These are phyloP conservation scores for Chrysolophus pictus DNA, from an alignment of 2,797 vertebrate species.

Conservation along the genomic window DNA sequence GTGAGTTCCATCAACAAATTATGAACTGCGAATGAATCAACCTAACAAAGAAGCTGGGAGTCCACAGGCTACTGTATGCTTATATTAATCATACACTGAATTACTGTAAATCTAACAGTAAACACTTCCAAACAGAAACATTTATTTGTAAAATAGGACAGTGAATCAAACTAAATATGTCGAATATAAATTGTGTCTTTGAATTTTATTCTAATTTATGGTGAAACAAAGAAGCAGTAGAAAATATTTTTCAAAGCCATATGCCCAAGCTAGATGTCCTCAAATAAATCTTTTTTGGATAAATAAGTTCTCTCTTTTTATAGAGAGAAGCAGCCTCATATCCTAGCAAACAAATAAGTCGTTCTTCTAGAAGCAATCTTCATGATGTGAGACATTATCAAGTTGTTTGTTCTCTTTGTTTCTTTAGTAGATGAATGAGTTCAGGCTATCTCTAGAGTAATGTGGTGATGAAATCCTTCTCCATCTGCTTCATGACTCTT, in stretches of 20 bases:
- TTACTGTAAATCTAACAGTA: not conserved
- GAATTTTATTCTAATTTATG: not conserved
- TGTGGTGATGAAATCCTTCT: not conserved
- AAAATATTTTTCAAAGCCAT: not conserved
- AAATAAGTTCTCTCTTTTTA: not conserved
- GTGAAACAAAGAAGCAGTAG: not conserved
- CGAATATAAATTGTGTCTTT: not conserved
- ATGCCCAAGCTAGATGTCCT: not conserved
- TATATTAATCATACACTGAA: not conserved
- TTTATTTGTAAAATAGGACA: not conserved
- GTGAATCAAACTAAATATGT: not conserved
- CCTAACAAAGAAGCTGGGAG: not conserved
- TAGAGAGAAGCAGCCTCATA: not conserved
- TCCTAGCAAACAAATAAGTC: constrained; percentile 3
- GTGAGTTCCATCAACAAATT: not conserved
- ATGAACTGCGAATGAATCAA: not conserved
- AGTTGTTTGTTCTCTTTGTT: constrained; percentile 11
- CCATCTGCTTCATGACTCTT: not conserved
- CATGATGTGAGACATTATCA: not conserved
- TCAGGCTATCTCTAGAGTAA: constrained; percentile 14
- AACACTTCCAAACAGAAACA: not conserved
- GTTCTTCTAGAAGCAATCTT: constrained; percentile 19
- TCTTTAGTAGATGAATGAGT: constrained; percentile 31
- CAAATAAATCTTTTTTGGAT: not conserved
- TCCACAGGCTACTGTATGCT: not conserved